These are phyloP conservation scores for Esox lucius DNA, from an alignment of 2,797 vertebrate genomes.

Conservation along the genomic window DNA sequence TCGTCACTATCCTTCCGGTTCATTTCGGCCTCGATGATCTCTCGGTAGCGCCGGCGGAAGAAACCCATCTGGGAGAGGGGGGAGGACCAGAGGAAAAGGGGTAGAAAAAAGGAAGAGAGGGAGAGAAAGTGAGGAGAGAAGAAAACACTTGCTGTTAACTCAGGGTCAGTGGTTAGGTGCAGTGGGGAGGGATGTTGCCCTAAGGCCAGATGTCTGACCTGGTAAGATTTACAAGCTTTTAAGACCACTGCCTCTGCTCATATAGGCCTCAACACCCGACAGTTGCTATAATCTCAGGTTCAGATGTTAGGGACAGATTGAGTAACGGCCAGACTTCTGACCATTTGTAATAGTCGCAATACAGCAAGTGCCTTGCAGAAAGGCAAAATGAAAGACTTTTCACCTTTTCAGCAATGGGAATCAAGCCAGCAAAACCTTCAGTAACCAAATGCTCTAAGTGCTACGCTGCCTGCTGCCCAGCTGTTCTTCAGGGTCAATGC, in stretches of 20 bases:
- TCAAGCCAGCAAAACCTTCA: too few relatives aligned
- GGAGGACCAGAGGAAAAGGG: conserved; percentile 8
- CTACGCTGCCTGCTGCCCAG: too few relatives aligned
- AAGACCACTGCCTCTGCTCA: background rate
- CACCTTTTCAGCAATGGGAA: too few relatives aligned
- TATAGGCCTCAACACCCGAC: background rate
- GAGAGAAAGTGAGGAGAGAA: conserved; percentile 13
- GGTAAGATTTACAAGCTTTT: background rate
- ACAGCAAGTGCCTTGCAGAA: too few relatives aligned
- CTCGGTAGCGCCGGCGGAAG: conserved; percentile 95
- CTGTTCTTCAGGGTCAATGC: background rate
- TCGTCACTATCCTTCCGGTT: conserved; percentile 96
- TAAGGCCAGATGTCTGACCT: background rate
- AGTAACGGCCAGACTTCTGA: background rate
- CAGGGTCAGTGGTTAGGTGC: background rate
- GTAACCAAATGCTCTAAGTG: too few relatives aligned
- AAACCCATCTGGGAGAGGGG: conserved; percentile 89
- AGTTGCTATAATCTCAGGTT: background rate
- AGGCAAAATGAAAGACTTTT: too few relatives aligned
- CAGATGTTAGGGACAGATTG: background rate
- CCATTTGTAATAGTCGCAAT: too few relatives aligned
- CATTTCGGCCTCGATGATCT: conserved; percentile 97
- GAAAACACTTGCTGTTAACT: conserved; percentile 5
- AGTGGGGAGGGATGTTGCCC: background rate
- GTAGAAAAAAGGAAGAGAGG: conserved; percentile 19